Conservation (phyloP, 2,888 invertebrate species). For the Meganola albula region DNA sequence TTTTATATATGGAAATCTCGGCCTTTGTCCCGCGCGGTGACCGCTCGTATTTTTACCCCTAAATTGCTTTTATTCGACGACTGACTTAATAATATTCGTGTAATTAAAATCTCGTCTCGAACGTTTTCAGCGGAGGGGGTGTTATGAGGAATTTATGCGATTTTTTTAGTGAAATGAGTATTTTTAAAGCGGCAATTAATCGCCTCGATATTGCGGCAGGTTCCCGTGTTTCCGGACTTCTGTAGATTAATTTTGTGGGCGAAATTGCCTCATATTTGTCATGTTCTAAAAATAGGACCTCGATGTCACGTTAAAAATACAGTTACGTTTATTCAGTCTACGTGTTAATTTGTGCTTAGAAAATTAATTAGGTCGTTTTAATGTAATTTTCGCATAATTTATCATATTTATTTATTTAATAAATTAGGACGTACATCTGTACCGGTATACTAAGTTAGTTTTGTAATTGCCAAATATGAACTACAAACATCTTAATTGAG, state of each 20-base stretch:
- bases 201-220: conserved; percentile 32
- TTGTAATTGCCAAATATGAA: too few species aligned
- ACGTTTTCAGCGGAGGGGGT: conserved; percentile 47
- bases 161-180: conserved; percentile 40
- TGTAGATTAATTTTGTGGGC: conserved; percentile 27
- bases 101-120: conserved; percentile 66
- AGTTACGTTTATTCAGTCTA: too few species aligned
- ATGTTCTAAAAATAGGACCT: conserved; percentile 23
- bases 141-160: conserved; percentile 50
- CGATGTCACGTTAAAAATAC: too few species aligned
- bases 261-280: conserved; percentile 28
- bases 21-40: conserved; percentile 47
- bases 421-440: too few species aligned
- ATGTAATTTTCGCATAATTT: neutral
- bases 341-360: neutral
- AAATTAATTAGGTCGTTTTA: neutral
- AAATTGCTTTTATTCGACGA: conserved; percentile 65
- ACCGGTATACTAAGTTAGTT: too few species aligned
- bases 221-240: conserved; percentile 25
- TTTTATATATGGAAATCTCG: conserved; percentile 63
- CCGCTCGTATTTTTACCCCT: conserved; percentile 34
- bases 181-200: conserved; percentile 47
- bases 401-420: too few species aligned
- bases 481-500: too few species aligned
- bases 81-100: conserved; percentile 70